Evolutionary conservation across 1,140 invertebrate species (phyloP).

Genomic region (Thaumetopoea pityocampa): DNA sequence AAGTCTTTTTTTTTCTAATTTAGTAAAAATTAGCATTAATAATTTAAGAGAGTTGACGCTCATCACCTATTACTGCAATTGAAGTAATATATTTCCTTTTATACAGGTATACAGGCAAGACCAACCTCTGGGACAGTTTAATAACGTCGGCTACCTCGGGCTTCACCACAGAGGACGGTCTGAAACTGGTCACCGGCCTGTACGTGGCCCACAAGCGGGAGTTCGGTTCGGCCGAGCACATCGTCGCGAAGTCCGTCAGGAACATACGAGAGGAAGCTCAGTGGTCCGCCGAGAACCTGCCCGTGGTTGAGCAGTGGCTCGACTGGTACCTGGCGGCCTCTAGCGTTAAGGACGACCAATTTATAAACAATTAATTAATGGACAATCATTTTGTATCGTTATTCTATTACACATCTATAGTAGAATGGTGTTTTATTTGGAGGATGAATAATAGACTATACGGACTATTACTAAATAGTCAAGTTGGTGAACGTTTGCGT

Average conservation of each 20-base stretch:
- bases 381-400: slow-evolving; percentile 4
- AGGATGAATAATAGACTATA: not conserved
- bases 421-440: not conserved
- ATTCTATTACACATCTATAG: not conserved
- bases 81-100: not conserved
- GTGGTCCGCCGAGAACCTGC: slow-evolving; percentile 83
- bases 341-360: slow-evolving; percentile 31
- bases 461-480: too few species aligned
- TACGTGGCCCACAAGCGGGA: slow-evolving; percentile 77
- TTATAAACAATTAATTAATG: slow-evolving; percentile 18
- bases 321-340: slow-evolving; percentile 69
- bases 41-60: too few species aligned
- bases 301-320: slow-evolving; percentile 82
- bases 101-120: slow-evolving; percentile 79
- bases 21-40: too few species aligned
- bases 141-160: slow-evolving; percentile 82
- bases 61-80: not conserved
- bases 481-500: too few species aligned
- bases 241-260: slow-evolving; percentile 80
- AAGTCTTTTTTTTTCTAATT: too few species aligned
- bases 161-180: slow-evolving; percentile 83
- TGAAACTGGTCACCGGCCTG: slow-evolving; percentile 80
- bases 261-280: slow-evolving; percentile 82
- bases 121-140: slow-evolving; percentile 83
- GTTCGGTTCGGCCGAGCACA: slow-evolving; percentile 80